Evolutionary conservation across 2,888 invertebrate genomes (phyloP), one percentile per base, ranked within the genome.

Genomic region (Agrenia bidenticulata): DNA sequence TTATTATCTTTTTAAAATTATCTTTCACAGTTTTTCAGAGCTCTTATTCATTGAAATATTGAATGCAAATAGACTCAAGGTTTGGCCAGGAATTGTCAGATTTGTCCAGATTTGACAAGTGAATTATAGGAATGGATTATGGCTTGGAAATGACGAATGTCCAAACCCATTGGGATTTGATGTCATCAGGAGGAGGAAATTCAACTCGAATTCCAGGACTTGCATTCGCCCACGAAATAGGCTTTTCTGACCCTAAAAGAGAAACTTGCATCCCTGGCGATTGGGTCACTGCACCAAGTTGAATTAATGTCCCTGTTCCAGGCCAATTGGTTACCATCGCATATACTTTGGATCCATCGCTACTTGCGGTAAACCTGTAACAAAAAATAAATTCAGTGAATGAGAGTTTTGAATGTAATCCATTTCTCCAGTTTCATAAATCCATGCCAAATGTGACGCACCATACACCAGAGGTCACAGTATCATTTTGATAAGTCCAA

Each of bases 401-500:
- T 32, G 5, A 7, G 5, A 32, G 32, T 11, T 32, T 32, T 32
- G 32, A 32, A 11, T 32, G 5, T 32, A 32, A 32, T 11, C 32
- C 4, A 45, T 9, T 5, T 15, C n/a, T 45, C 15, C 45, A 15
- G 5, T 39, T 15, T 45, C 45, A 45, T 45, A 17, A 15, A 15
- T 39, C 9, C 9, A 39, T n/a, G n/a, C n/a, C n/a, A n/a, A n/a
- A 19, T 49, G 11, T 17, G 11, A 41, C 41, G 54, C 62, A 93
- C 94, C 94, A 94, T 11, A 90, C 87, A 63, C 83, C 80, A 0
- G 84, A 78, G 0, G 85, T 85, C n/a, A 85, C 57, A 0, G 90
- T 87, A 78, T 93, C 94, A 77, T 93, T 94, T 80, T 94, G 94
- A 64, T 83, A 81, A 0, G 78, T 79, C 93, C 80, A 82, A 2